Evolutionary conservation across 92 coral and sea anemone genomes (phyloP).

Genomic region (Umimayanthus kanabou): DNA sequence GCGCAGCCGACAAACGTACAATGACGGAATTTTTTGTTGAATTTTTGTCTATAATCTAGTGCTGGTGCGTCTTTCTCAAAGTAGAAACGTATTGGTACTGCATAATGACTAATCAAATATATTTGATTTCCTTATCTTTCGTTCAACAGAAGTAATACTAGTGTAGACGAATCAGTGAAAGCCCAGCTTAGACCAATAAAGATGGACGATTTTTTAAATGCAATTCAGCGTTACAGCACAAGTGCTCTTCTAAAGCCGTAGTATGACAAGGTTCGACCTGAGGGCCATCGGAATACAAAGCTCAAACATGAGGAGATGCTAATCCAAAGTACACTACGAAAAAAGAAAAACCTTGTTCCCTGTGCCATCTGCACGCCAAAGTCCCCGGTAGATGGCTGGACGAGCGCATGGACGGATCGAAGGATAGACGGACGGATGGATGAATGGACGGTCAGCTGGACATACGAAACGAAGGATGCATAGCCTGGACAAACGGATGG

Average conservation of each 20-base stretch:
- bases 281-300: background rate
- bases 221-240: constrained; percentile 40
- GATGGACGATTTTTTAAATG: constrained; percentile 63
- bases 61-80: background rate
- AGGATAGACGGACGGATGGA: too few relatives aligned
- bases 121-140: background rate
- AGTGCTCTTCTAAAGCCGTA: constrained; percentile 27
- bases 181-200: constrained; percentile 61
- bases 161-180: constrained; percentile 33
- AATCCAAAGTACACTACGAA: background rate
- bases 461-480: background rate
- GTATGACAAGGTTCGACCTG: background rate
- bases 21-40: too few relatives aligned
- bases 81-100: background rate
- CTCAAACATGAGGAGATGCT: too few relatives aligned
- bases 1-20: too few relatives aligned
- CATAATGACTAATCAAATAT: background rate
- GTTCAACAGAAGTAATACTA: constrained; percentile 41
- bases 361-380: background rate
- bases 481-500: background rate
- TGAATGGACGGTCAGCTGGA: too few relatives aligned
- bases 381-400: background rate
- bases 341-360: too few relatives aligned
- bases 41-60: too few relatives aligned
- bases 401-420: too few relatives aligned